Evolutionary conservation across 2,113 vertebrate species (phyloP), one percentile per base, ranked within the genome.

Genomic region (Lasiurus cinereus): DNA sequence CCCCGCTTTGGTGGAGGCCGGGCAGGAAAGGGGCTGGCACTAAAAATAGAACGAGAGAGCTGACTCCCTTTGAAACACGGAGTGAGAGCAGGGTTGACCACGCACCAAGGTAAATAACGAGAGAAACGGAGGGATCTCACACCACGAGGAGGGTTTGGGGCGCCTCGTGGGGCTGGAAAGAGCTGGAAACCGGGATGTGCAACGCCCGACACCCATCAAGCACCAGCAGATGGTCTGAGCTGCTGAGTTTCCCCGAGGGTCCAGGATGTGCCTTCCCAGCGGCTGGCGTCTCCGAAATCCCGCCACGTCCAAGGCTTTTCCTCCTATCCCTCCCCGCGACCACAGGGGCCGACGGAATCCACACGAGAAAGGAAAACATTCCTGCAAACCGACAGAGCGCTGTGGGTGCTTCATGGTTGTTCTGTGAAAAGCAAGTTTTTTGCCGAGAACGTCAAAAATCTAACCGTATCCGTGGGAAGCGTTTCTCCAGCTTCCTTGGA

Each of bases 11-110:
- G 4, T 24, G 54, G 33, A 39, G 22, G 50, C 21, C 4, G 27
- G 33, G 59, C 56, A 59, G 24, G n/a, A 67, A 79, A 29, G 31
- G 50, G 8, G 52, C 52, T 29, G 24, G 31, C 36, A 31, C 64
- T 96, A 80, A 94, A 96, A 93, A 83, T 69, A 94, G 74, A 62
- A 50, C 14, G 84, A 80, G n/a, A 66, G 39, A 90, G 62, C 83
- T 27, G 33, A 64, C 43, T 82, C 24, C 54, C 31, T 82, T 48
- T 86, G 90, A 90, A 97, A 84, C 43, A 50, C 36, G 36, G 39
- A 93, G 39, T 29, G 69, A 83, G 88, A 91, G 66, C 80, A 86
- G 52, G 54, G n/a, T 29, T 88, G 74, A 93, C n/a, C 36, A 67
- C 36, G 84, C 85, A 76, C 36, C 88, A 91, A 67, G 11, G 24